Base-by-base conservation (phyloP, 2,797 vertebrate species). In the Scolopax bukidnonensis region DNA sequence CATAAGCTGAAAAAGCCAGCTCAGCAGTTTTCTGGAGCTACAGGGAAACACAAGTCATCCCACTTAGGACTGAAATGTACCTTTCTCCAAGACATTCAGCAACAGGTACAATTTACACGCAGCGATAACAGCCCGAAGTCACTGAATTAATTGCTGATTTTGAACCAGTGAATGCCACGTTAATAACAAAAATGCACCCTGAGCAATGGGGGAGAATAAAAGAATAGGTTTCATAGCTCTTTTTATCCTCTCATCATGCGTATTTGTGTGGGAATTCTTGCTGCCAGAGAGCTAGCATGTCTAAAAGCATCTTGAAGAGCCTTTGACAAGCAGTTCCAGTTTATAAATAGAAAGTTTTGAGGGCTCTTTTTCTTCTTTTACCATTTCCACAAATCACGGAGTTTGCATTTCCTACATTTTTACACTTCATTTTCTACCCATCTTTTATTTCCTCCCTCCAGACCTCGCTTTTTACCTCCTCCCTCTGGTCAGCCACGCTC, bases 301-400 rank as follows among this genome's bases (percentile, higher is more conserved):
- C 83, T 88, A 65, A 78, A 75, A 84, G 77, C 54, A 48, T 73
- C 91, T 57, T 23, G 40, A 82, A 71, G 53, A 53, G 50, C 7
- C 51, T 79, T 53, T 82, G 89, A 84, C 63, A 65, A 79, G 63
- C 70, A 53, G 53, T 32, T 92, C 36, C 4, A 19, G 32, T 82
- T 93, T 90, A 84, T 84, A 73, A 91, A 89, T 57, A 78, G 54
- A 53, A 89, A 56, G 57, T 45, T 87, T 87, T 32, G 45, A 51
- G 45, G 50, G 21, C 2, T 57, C 86, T 56, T 87, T 60, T 80
- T 32, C 36, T 24, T 17, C 47, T 74, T 65, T 76, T 57, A 18
- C 54, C 27, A 23, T 41, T 87, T 43, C 57, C 70, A 76, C 16
- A 65, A 84, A 86, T 61, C 41, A 73, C 0, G 1, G n/a, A 73